Base-by-base conservation (phyloP, 53 echinoderm and acorn worm genomes). In the Holothuria leucospilota region DNA sequence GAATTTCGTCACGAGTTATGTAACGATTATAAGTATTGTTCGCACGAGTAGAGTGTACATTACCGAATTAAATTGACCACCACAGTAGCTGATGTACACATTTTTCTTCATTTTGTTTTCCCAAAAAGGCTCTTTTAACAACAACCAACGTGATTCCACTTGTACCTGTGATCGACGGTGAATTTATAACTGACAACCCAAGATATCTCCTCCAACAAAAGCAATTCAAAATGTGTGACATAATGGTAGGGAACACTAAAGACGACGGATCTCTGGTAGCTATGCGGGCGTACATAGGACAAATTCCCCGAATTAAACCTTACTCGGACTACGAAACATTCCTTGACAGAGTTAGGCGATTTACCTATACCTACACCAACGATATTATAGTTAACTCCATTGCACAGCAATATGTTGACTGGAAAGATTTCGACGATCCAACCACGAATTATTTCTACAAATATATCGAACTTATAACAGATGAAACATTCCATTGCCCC, bases 81-180 rank as follows among this genome's bases (percentile, higher is more conserved):
- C 34, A 34, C n/a, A 34, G 1, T 34, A 46, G 46, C 46, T 46
- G 7, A 40, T 40, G 4, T 40, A 2, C 8, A 46, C 11, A 9
- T 7, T 46, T 8, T 9, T 9, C 11, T 7, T 46, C 46, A 0
- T 46, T 46, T 40, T 40, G 40, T 46, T 46, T 46, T 7, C 34
- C 3, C 34, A 34, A 40, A 21, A 78, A 90, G 90, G 69, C 83
- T 28, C 85, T 90, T 29, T 51, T 72, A 9, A 71, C 80, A 52
- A 90, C 90, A 24, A 92, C 92, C 7, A 92, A 85, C 62, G 89
- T 92, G 28, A 92, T 92, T n/a, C 92, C 92, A 6, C 82, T 92
- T 4, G 89, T 92, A 23, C 89, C 92, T 7, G 86, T 86, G 18
- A 65, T 92, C 34, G 92, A 92, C 69, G 92, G 92, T 7, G 62